Conservation (phyloP, 2,888 invertebrate species). For the Drosophila meridiana region DNA sequence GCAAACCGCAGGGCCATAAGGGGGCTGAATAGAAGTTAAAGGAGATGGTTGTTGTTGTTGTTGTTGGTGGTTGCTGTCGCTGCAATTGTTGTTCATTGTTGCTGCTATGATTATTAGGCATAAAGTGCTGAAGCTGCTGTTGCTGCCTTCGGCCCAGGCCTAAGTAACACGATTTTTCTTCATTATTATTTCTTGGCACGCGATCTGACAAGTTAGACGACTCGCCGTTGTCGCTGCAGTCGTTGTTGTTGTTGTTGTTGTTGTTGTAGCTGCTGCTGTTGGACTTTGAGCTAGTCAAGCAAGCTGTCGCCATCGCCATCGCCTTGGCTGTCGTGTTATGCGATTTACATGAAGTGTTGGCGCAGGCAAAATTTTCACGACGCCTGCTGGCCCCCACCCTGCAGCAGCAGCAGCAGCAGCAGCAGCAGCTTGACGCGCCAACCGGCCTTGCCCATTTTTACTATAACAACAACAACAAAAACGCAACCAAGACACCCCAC, state of each 20-base stretch:
- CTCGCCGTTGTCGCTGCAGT: constrained; percentile 41
- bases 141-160: constrained; percentile 44
- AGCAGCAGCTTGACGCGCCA: background rate
- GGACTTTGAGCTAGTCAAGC: constrained; percentile 76
- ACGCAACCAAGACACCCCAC: constrained; percentile 12
- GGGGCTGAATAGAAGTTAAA: constrained; percentile 20
- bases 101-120: constrained; percentile 62
- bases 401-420: background rate
- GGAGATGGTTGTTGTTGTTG: constrained; percentile 21
- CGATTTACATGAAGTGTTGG: constrained; percentile 69
- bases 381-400: constrained; percentile 15
- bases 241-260: constrained; percentile 26
- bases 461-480: background rate
- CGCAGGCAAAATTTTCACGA: constrained; percentile 39
- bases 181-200: constrained; percentile 81
- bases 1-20: background rate
- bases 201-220: constrained; percentile 75
- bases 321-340: constrained; percentile 68
- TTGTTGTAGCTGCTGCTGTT: constrained; percentile 35
- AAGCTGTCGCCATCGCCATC: constrained; percentile 67
- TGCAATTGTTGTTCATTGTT: constrained; percentile 24
- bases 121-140: constrained; percentile 59
- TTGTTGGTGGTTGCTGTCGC: constrained; percentile 18
- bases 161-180: constrained; percentile 78
- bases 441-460: constrained; percentile 19